phyloP scores from a whole-genome alignment of 2,888 invertebrate genomes.

The Cosmopolites sordidus region DNA sequence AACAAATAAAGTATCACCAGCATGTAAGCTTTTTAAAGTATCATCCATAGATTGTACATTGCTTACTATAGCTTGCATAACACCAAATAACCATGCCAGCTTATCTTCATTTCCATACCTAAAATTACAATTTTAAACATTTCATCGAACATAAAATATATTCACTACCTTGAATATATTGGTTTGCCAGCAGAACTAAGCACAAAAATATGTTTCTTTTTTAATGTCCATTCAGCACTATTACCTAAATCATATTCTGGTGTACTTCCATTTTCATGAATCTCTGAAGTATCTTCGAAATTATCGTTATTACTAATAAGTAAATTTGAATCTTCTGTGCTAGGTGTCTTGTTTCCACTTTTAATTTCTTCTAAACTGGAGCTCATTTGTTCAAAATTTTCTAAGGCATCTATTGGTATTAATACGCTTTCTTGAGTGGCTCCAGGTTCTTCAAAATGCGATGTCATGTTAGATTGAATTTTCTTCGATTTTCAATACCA shows the following conservation, averaged over 20 bases:
- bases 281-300: constrained; percentile 25
- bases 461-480: constrained; percentile 14
- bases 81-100: constrained; percentile 88
- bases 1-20: constrained; percentile 83
- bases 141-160: constrained; percentile 2
- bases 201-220: constrained; percentile 90
- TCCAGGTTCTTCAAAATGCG: constrained; percentile 52
- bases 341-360: constrained; percentile 47
- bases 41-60: constrained; percentile 83
- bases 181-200: constrained; percentile 95
- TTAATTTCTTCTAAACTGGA: constrained; percentile 60
- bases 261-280: constrained; percentile 28
- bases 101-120: constrained; percentile 92
- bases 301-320: constrained; percentile 28
- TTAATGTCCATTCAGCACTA: constrained; percentile 64
- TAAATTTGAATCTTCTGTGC: constrained; percentile 33
- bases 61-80: constrained; percentile 90
- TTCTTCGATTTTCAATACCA: too few relatives aligned
- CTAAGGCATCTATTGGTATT: constrained; percentile 66
- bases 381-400: constrained; percentile 65
- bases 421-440: constrained; percentile 64
- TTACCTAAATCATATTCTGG: constrained; percentile 59
- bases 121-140: constrained; percentile 32
- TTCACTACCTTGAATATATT: constrained; percentile 76
- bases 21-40: constrained; percentile 78